Conservation (phyloP, 2,888 invertebrate species). For the Drosophila melanosoma region DNA sequence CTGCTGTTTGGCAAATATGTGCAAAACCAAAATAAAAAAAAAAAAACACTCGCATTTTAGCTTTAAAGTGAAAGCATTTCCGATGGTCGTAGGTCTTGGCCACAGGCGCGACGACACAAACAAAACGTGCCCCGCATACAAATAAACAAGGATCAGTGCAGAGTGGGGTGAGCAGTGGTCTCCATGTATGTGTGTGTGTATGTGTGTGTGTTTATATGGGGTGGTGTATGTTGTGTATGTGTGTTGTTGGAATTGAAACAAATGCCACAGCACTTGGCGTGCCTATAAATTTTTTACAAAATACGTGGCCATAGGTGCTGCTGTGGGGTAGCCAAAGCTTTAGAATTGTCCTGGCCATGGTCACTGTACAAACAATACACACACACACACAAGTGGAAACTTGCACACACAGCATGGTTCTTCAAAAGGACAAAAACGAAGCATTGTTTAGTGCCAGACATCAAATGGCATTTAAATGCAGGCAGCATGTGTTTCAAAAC, state of each 20-base stretch:
- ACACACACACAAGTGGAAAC: background rate
- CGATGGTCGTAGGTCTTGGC: constrained; percentile 56
- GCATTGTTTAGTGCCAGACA: constrained; percentile 69
- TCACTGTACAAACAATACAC: constrained; percentile 39
- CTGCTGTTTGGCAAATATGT: constrained; percentile 60
- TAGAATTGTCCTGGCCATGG: constrained; percentile 27
- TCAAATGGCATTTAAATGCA: constrained; percentile 74
- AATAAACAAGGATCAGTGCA: constrained; percentile 67
- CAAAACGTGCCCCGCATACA: constrained; percentile 78
- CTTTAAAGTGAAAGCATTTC: constrained; percentile 75
- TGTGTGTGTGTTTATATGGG: constrained; percentile 25
- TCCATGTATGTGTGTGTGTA: constrained; percentile 12
- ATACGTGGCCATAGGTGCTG: constrained; percentile 71
- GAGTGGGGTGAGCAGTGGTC: background rate
- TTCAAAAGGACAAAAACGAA: constrained; percentile 65
- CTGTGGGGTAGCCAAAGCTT: constrained; percentile 36
- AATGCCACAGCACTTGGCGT: constrained; percentile 72
- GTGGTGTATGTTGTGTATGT: constrained; percentile 21
- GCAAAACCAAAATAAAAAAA: constrained; percentile 49
- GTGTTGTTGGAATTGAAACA: constrained; percentile 70
- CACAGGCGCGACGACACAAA: constrained; percentile 81
- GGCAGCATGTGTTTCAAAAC: constrained; percentile 51
- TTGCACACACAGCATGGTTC: constrained; percentile 19
- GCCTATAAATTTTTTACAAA: constrained; percentile 79
- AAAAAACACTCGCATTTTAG: constrained; percentile 52